Evolutionary conservation across 1,140 invertebrate genomes (phyloP).

Genomic region (Galleria mellonella): DNA sequence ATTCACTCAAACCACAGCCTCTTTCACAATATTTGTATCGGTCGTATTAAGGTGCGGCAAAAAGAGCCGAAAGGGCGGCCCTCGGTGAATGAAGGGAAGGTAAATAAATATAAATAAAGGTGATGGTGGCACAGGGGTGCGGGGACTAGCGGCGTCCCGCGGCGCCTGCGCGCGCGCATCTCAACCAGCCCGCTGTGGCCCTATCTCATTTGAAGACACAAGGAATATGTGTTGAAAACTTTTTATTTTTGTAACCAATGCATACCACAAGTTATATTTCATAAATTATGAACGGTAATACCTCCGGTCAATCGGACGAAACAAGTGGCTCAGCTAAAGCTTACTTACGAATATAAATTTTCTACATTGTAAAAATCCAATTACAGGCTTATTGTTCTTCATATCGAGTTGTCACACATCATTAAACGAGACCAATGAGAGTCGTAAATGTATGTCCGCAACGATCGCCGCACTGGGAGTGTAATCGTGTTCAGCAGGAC

Average conservation of each 20-base stretch:
- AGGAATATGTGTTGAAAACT: slow-evolving; percentile 8
- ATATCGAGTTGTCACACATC: slow-evolving; percentile 55
- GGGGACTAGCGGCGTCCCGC: slow-evolving; percentile 37
- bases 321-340: slow-evolving; percentile 1
- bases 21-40: slow-evolving; percentile 73
- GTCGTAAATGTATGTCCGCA: slow-evolving; percentile 57
- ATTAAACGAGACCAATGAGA: slow-evolving; percentile 68
- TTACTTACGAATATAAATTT: slow-evolving; percentile 21
- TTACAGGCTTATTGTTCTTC: slow-evolving; percentile 63
- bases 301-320: not conserved
- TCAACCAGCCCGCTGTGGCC: not conserved
- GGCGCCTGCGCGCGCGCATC: slow-evolving; percentile 42
- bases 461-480: slow-evolving; percentile 29
- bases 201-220: not conserved
- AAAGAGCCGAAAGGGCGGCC: slow-evolving; percentile 72
- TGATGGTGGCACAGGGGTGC: slow-evolving; percentile 38
- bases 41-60: slow-evolving; percentile 51
- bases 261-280: not conserved
- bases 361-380: slow-evolving; percentile 60
- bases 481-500: slow-evolving; percentile 48
- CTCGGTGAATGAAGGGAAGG: slow-evolving; percentile 72
- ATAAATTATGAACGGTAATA: too few relatives aligned
- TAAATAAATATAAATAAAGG: slow-evolving; percentile 75
- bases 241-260: not conserved
- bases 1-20: slow-evolving; percentile 67